Evolutionary conservation across 2,888 invertebrate genomes (phyloP), one percentile per base, ranked within the genome.

Genomic region (Macrophya annulata): DNA sequence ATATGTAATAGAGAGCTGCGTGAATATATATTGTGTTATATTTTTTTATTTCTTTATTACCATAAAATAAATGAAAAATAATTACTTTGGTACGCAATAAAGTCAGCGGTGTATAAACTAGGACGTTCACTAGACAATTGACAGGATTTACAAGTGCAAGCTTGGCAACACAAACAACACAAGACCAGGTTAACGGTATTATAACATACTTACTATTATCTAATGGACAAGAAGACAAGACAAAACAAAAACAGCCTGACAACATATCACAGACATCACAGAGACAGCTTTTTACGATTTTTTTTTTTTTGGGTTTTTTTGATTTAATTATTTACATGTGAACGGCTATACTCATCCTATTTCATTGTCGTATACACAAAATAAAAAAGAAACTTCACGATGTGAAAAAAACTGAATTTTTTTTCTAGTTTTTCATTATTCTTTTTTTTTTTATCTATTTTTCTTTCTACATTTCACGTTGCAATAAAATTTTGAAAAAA

Each of bases 141-240:
- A 91, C 91, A 91, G 87, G 89, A 84, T 85, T 59, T 87, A 86
- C 86, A 85, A 85, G 68, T 92, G 92, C 92, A 92, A 92, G 92
- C 92, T 91, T 92, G 92, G 92, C 92, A 92, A 91, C 92, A 91
- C 90, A 92, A 91, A 91, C 91, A 89, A 91, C 90, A 91, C 91
- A 91, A 91, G 91, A 90, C 91, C 89, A 90, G 86, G 79, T 65
- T 82, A 83, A 72, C 62, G 87, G 86, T 88, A 88, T 86, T 85
- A 85, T 88, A 89, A 89, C 89, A 90, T 91, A 90, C 90, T 90
- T 85, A 88, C 85, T 86, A 87, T 88, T 87, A 88, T 89, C 91
- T 92, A 92, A 90, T 89, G 91, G 91, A 91, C 92, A 92, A 91
- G 90, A 90, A 91, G 92, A 93, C 92, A 93, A 93, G 92, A 93